Base-by-base conservation (phyloP, 2,113 vertebrate species). In the Polypterus bichir region DNA sequence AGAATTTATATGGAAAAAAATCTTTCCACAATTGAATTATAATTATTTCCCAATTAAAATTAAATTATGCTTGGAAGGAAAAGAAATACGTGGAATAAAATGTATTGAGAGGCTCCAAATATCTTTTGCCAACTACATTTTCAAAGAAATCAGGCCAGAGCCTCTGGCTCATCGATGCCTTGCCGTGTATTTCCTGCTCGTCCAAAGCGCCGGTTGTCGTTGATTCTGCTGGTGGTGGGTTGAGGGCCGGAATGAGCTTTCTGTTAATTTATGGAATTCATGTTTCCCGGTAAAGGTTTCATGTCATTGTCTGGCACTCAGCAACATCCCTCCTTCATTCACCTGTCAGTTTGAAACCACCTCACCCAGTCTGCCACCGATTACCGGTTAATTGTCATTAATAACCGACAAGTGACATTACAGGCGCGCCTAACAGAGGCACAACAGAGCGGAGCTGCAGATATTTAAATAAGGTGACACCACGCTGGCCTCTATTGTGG, bases 351-450 rank as follows among this genome's bases (percentile, higher is more conserved):
- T 77, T 69, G 79, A 77, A 82, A 87, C 84, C 87, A 88, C 83
- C 82, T 88, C 84, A 79, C 84, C 87, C 82, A 84, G 80, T 84
- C 79, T 82, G 82, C 82, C 76, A 84, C 82, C 86, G 86, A 88
- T 88, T 86, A 86, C 85, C 83, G 83, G 86, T 85, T 88, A 88
- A 89, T 89, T 89, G 86, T 89, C 87, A 88, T 86, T 88, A 89
- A 88, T 89, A 89, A 90, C 81, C 89, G 88, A 89, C 86, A 89
- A 89, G 80, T 87, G 86, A 89, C 84, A 86, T 89, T 85, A 86
- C 79, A 82, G 86, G 78, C 81, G 27, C 27, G 82, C 85, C 88
- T 85, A 85, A 85, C 87, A 80, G 80, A 81, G 81, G 84, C 79
- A 84, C 85, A 87, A 83, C 79, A 86, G 79, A 83, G 87, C 81